Conservation (phyloP, 2,888 invertebrate species). For the Aphrophora alni region DNA sequence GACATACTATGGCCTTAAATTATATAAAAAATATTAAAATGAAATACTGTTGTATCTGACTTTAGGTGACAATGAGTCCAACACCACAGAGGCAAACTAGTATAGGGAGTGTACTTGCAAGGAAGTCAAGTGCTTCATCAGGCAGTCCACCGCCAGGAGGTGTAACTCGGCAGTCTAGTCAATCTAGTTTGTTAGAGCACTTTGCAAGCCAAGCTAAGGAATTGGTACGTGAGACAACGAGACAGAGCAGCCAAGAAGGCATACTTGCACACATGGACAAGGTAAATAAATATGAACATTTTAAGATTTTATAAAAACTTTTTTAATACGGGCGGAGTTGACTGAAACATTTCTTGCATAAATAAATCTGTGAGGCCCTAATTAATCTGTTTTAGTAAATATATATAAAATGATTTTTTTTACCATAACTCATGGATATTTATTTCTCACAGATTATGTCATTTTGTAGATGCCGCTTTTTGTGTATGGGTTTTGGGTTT, state of each 20-base stretch:
- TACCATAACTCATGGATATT: too few relatives aligned
- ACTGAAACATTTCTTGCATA: too few relatives aligned
- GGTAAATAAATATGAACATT: constrained; percentile 66
- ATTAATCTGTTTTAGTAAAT: too few relatives aligned
- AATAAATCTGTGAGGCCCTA: too few relatives aligned
- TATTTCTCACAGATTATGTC: too few relatives aligned
- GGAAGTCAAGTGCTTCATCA: constrained; percentile 46
- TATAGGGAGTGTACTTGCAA: constrained; percentile 58
- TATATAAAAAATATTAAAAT: too few relatives aligned
- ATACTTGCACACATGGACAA: constrained; percentile 89
- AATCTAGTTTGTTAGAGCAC: constrained; percentile 85
- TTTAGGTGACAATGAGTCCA: constrained; percentile 31
- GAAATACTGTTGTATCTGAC: neutral
- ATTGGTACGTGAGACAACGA: constrained; percentile 83
- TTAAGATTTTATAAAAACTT: too few relatives aligned
- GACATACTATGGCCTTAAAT: too few relatives aligned
- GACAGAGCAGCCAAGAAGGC: constrained; percentile 90
- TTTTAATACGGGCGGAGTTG: too few relatives aligned
- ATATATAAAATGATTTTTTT: too few relatives aligned
- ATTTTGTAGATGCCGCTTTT: too few relatives aligned
- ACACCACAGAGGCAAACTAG: constrained; percentile 66
- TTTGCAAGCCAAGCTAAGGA: constrained; percentile 90
- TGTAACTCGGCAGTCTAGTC: constrained; percentile 77
- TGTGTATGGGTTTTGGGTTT: too few relatives aligned
- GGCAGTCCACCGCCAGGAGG: constrained; percentile 48